These are phyloP conservation scores for Promerops cafer DNA, from an alignment of 2,113 vertebrate genomes.

Conservation along the genomic window DNA sequence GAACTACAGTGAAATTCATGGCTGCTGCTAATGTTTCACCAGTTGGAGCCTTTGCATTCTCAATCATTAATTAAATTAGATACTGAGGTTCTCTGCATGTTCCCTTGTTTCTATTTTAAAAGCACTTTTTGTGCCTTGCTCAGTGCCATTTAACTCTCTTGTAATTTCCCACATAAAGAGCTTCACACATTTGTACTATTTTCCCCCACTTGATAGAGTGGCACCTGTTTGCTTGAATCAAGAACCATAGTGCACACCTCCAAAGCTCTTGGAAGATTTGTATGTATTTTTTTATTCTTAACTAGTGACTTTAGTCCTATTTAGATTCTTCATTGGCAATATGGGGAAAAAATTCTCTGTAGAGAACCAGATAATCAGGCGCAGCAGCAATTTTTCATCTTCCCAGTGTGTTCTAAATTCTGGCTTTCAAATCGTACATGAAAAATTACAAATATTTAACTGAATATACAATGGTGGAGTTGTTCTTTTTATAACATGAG, in stretches of 20 bases:
- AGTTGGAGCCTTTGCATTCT: conserved; percentile 58
- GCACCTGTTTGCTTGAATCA: conserved; percentile 51
- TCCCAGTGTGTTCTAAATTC: neutral
- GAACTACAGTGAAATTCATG: conserved; percentile 64
- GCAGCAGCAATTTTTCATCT: neutral
- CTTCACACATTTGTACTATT: conserved; percentile 51
- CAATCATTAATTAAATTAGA: conserved; percentile 63
- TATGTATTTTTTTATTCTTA: neutral
- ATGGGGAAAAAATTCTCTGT: neutral
- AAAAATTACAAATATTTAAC: neutral
- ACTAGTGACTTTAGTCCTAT: neutral
- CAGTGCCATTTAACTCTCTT: conserved; percentile 52
- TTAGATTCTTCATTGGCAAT: neutral
- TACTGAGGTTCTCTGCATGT: conserved; percentile 57
- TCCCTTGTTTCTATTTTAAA: conserved; percentile 61
- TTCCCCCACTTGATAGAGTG: conserved; percentile 31
- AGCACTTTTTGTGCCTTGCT: conserved; percentile 64
- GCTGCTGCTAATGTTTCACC: conserved; percentile 56
- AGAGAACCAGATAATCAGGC: neutral
- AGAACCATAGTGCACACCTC: conserved; percentile 33
- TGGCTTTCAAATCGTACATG: neutral
- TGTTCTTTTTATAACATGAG: neutral
- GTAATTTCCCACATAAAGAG: conserved; percentile 54
- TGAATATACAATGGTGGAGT: neutral
- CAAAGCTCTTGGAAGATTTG: conserved; percentile 41